Evolutionary conservation across 1,140 invertebrate species (phyloP), one percentile per base, ranked within the genome.

Genomic region (Platyscapa corneri): DNA sequence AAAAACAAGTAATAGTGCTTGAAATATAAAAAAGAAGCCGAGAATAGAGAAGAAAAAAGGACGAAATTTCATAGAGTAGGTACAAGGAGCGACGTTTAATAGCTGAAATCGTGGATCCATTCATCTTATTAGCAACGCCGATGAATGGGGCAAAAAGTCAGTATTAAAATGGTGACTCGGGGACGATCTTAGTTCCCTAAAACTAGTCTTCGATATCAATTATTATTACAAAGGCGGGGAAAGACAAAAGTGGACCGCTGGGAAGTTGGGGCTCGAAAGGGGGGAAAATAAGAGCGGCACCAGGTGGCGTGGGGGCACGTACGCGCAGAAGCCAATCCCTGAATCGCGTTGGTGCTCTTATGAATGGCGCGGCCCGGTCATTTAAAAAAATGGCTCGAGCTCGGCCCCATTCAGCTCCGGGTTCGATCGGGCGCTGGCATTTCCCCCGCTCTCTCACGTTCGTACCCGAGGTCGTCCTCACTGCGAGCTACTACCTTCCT

Each of bases 301-400:
- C 7, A 14, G 16, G 49, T 10, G 49, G 49, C 2, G 49, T 2
- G 18, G 16, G 49, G 49, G 49, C 49, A 53, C 49, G 49, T 53
- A 14, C 49, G 16, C 49, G 16, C 18, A 18, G 37, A 37, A 42
- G 37, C 16, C 72, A 74, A 37, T 72, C 72, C 34, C 72, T 74
- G 72, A 74, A 74, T 74, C 39, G 37, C 39, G 39, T 16, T 23
- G 18, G 39, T 18, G 37, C 23, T 70, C 39, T 37, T 27, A 74
- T 46, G 37, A 46, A 74, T 74, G 72, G 39, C 39, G 72, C 23
- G 72, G 5, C 39, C 20, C 20, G 23, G 37, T 27, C 37, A 74
- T 74, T 74, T 74, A 42, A 27, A 74, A 20, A 74, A 74, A 74
- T 39, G 23, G 72, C 16, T 46, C 72, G 20, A 74, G 72, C 18